A percentile compares a stretch with the other conserved stretches of the same genome.
Conservation (phyloP, 2,113 vertebrate genomes). For the Hydrochoerus hydrochaeris region DNA sequence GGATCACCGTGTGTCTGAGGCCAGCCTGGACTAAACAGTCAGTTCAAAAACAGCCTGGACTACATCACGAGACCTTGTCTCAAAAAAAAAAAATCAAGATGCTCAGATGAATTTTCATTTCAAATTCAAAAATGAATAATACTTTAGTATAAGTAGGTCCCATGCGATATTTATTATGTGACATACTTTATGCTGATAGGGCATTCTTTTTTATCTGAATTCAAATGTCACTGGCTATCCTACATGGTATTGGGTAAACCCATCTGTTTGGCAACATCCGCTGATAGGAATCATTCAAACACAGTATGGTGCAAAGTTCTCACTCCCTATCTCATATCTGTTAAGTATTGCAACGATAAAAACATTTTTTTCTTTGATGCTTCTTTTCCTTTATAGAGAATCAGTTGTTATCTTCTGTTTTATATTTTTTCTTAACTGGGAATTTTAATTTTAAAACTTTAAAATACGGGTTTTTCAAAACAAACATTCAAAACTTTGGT, state of each 20-base stretch:
- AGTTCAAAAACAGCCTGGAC: neutral
- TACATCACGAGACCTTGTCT: neutral
- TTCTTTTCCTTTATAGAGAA: too few relatives aligned
- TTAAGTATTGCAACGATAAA: neutral
- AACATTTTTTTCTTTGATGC: too few relatives aligned
- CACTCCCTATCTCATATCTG: neutral
- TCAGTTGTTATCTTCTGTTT: too few relatives aligned
- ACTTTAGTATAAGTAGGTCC: neutral
- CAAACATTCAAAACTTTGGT: neutral
- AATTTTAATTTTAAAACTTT: too few relatives aligned
- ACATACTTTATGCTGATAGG: neutral
- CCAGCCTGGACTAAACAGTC: neutral
- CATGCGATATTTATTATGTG: neutral
- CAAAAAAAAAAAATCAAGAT: neutral
- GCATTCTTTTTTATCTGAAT: neutral
- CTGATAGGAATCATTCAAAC: neutral
- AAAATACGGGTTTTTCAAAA: neutral
- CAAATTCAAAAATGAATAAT: neutral
- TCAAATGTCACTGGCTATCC: constrained; percentile 14
- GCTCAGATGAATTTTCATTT: constrained; percentile 16
- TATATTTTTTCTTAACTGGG: too few relatives aligned
- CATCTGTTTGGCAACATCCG: neutral
- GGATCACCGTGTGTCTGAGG: neutral
- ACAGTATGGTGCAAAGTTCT: neutral
- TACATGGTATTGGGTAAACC: neutral